Evolutionary conservation across 2,113 vertebrate genomes (phyloP), one percentile per base, ranked within the genome.

Genomic region (Aramus guarauna): DNA sequence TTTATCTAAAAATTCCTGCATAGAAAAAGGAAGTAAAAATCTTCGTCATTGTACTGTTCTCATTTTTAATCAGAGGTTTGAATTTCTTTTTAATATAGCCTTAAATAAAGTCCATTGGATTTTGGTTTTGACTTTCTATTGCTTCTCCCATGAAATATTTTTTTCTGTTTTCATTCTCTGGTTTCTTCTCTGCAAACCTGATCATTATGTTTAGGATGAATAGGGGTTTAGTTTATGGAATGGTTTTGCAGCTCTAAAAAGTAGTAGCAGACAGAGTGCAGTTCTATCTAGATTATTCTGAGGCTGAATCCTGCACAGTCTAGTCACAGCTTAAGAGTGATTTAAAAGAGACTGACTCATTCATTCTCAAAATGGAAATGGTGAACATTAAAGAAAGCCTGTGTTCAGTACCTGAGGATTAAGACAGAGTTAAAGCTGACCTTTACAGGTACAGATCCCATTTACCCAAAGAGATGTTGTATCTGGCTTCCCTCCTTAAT

Each of bases 1-100:
- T 85, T 95, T 95, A 92, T 80, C 66, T 81, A 52, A 95, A 93
- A 89, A n/a, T 56, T 87, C 27, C 45, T 85, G 47, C 93, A 45
- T 52, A 58, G 43, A 88, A 83, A 76, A 93, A 76, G 11, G 68
- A 52, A 64, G 60, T 82, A 36, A 68, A 68, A 93, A 21, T 50
- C 15, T 88, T 93, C 66, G 12, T 80, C 36, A 60, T 80, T 90
- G 55, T 80, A 34, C 12, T 64, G 15, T 53, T 90, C 21, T 88
- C 8, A 47, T 60, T 93, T 91, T 79, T 90, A 91, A 78, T 53
- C 37, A 85, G 56, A 84, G 39, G 15, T 37, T 86, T 78, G 56
- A 78, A 66, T 85, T 90, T 79, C 73, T 92, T 4, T 85, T 92
- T 84, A 92, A 90, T 74, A 56, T 41, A 94, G 34, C 34, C 58